Conservation (phyloP, 2,888 invertebrate genomes). For the Hypomecis punctinalis region DNA sequence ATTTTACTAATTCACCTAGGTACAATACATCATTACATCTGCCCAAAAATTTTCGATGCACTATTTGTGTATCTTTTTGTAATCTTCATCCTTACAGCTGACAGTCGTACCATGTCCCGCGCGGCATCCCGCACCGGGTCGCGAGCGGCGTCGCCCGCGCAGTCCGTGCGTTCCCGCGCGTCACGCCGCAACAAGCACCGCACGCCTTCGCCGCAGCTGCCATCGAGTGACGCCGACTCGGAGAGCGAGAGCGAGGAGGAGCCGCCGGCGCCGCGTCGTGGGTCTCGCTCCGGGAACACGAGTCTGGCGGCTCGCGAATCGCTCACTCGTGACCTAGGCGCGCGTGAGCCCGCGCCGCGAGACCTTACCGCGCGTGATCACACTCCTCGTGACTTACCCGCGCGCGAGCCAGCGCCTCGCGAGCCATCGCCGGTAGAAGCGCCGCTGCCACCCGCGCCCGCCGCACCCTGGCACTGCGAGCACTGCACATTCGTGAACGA, state of each 20-base stretch:
- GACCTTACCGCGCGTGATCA: background rate
- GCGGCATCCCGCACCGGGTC: conserved; percentile 86
- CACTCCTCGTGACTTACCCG: background rate
- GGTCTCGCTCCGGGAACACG: conserved; percentile 1
- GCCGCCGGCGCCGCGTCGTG: conserved; percentile 28
- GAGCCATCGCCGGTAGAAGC: conserved; percentile 51
- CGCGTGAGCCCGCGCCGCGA: background rate
- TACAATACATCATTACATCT: no score
- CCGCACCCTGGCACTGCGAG: conserved; percentile 92
- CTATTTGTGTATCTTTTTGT: background rate
- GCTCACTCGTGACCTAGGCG: background rate
- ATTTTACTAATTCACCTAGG: no score
- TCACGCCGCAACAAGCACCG: conserved; percentile 82
- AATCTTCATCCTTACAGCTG: conserved; percentile 69
- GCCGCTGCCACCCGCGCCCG: conserved; percentile 81
- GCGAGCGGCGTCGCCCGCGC: conserved; percentile 88
- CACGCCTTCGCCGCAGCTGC: conserved; percentile 74
- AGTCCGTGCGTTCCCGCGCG: conserved; percentile 88
- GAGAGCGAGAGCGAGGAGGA: conserved; percentile 79
- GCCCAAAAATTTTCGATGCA: no score
- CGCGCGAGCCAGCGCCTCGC: conserved; percentile 23
- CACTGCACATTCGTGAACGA: conserved; percentile 96
- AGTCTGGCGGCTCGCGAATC: background rate
- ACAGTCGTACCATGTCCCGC: conserved; percentile 76
- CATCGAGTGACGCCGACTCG: conserved; percentile 86